Conservation (phyloP, 2,797 vertebrate genomes). For the Arctocebus calabarensis region DNA sequence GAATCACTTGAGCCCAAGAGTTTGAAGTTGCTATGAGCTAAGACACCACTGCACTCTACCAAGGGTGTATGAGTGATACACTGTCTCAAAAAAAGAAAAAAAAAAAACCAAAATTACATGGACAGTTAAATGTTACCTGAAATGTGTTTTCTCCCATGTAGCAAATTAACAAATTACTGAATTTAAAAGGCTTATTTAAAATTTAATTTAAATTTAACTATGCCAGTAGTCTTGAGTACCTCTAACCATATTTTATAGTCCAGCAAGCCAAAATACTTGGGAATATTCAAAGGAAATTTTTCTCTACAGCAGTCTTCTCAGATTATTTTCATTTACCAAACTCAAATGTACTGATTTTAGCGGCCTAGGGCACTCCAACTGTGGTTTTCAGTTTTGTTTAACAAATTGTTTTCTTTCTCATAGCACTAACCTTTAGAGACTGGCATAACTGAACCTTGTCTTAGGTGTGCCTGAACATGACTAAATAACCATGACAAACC, state of each 20-base stretch:
- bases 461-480: not conserved
- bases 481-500: constrained; percentile 57
- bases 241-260: not conserved
- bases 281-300: not conserved
- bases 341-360: constrained; percentile 20
- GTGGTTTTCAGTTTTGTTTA: constrained; percentile 49
- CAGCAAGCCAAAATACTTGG: not conserved
- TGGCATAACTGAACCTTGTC: not conserved
- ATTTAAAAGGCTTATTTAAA: constrained; percentile 34
- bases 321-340: constrained; percentile 33
- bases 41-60: too few relatives aligned
- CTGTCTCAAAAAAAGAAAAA: not conserved
- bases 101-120: not conserved
- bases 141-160: not conserved
- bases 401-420: constrained; percentile 48
- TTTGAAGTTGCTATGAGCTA: too few relatives aligned
- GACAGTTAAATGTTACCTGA: constrained; percentile 7
- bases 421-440: constrained; percentile 36
- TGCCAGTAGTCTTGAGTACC: constrained; percentile 6
- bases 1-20: too few relatives aligned
- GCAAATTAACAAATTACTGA: constrained; percentile 35
- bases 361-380: constrained; percentile 8
- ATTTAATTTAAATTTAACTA: constrained; percentile 52
- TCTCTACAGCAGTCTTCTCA: constrained; percentile 12
- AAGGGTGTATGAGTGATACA: not conserved